A percentile compares a stretch with the other conserved stretches of the same genome.
phyloP scores from a whole-genome alignment of 2,888 invertebrate species.

The Petrolisthes cinctipes region DNA sequence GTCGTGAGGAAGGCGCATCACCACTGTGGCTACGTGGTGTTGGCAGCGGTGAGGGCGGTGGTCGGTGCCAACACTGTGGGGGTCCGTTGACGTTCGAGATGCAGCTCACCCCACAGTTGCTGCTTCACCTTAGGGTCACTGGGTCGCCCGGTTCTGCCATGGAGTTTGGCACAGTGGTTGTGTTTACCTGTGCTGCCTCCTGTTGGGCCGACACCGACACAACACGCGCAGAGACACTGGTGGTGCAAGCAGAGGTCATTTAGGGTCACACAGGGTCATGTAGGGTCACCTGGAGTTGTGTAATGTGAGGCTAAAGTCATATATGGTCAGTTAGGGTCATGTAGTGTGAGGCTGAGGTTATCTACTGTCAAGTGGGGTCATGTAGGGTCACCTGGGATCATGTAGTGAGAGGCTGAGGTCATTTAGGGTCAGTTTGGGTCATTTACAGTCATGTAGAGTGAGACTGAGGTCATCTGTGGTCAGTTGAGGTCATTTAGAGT shows the following conservation, averaged over 20 bases:
- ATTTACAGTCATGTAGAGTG: too few relatives aligned
- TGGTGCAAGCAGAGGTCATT: constrained; percentile 55
- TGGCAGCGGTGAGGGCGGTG: constrained; percentile 65
- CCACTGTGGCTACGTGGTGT: constrained; percentile 81
- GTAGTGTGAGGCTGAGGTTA: too few relatives aligned
- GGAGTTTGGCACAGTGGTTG: constrained; percentile 88
- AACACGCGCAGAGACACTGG: constrained; percentile 33
- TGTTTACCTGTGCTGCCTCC: constrained; percentile 86
- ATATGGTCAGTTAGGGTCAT: too few relatives aligned
- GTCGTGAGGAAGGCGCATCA: constrained; percentile 74
- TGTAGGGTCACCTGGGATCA: too few relatives aligned
- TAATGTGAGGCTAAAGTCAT: too few relatives aligned
- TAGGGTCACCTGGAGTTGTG: too few relatives aligned
- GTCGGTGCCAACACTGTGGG: constrained; percentile 78
- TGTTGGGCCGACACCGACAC: constrained; percentile 77
- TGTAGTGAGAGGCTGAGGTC: too few relatives aligned
- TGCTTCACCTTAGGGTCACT: constrained; percentile 77
- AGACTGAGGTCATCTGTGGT: too few relatives aligned
- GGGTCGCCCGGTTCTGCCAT: constrained; percentile 71
- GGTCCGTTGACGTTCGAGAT: constrained; percentile 82
- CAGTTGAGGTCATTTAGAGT: too few relatives aligned
- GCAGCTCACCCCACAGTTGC: constrained; percentile 85
- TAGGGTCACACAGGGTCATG: not conserved
- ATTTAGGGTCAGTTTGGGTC: too few relatives aligned
- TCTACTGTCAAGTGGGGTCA: too few relatives aligned